phyloP scores from a whole-genome alignment of 1,140 invertebrate species.

The Lineus longissimus region DNA sequence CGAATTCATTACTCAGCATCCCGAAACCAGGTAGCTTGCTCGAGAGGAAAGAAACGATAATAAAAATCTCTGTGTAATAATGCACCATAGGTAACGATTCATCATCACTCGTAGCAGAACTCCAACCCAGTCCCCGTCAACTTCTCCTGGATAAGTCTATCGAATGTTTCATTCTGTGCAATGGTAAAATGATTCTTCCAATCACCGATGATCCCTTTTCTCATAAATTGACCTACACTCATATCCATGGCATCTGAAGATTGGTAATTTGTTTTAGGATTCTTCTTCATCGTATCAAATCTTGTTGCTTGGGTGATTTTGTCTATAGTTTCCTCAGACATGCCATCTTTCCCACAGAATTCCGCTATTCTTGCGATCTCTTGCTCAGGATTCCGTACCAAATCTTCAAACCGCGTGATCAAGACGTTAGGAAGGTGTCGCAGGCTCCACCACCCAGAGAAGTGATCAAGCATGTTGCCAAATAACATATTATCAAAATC shows the following conservation, averaged over 20 bases:
- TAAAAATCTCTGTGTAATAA: no score
- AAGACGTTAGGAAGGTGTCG: neutral
- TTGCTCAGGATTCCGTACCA: neutral
- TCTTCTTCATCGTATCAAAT: neutral
- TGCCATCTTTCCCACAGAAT: neutral
- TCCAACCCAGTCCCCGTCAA: neutral
- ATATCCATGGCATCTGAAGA: neutral
- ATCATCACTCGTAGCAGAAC: neutral
- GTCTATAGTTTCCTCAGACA: neutral
- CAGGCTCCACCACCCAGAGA: neutral
- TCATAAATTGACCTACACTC: neutral
- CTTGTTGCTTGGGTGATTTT: neutral
- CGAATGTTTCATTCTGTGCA: neutral
- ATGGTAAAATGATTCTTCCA: conserved; percentile 11
- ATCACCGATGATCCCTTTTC: neutral
- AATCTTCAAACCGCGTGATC: neutral
- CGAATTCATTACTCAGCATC: no score
- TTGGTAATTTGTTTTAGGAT: neutral
- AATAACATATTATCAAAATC: neutral
- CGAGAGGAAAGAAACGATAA: no score
- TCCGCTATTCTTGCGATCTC: neutral
- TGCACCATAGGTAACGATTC: no score
- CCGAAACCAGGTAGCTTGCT: no score
- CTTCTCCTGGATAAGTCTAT: neutral
- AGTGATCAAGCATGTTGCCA: conserved; percentile 3